phyloP scores from a whole-genome alignment of 2,888 invertebrate genomes.

The Nomada hirtipes region DNA sequence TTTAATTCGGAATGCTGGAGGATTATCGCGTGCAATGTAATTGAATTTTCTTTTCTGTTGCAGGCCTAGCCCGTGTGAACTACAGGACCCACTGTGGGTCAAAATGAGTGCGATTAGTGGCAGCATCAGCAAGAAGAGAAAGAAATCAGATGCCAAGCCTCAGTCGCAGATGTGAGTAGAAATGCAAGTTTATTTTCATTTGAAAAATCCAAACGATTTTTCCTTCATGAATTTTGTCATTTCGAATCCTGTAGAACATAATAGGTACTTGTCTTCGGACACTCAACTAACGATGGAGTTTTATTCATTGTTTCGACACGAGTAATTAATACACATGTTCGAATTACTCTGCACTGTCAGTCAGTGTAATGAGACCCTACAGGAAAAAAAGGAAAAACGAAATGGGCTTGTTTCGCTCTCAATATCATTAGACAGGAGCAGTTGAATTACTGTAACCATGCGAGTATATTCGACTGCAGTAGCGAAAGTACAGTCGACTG shows the following conservation, averaged over 20 bases:
- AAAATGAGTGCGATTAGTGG: conserved; percentile 92
- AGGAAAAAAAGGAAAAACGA: background rate
- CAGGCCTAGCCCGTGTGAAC: conserved; percentile 96
- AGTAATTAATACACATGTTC: conserved; percentile 1
- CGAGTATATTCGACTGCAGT: conserved; percentile 10
- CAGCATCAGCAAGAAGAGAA: conserved; percentile 87
- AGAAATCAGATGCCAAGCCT: conserved; percentile 88
- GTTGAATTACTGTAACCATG: background rate
- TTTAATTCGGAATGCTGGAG: background rate
- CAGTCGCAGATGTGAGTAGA: conserved; percentile 87
- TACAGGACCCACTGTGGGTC: conserved; percentile 94
- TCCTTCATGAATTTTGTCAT: background rate
- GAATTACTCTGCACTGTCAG: background rate
- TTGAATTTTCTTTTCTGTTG: conserved; percentile 80
- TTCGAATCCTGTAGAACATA: background rate
- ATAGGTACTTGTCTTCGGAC: no score
- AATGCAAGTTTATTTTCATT: background rate
- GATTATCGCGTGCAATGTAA: background rate
- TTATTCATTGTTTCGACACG: background rate
- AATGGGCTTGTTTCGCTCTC: conserved; percentile 9
- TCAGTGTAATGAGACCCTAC: background rate
- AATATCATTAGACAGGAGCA: background rate
- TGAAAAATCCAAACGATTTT: background rate
- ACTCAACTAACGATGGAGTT: no score
- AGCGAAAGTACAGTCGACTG: background rate